Percentiles rank a stretch among this genome's conserved stretches.
phyloP scores from a whole-genome alignment of 2,113 vertebrate species.

The Salvator merianae region DNA sequence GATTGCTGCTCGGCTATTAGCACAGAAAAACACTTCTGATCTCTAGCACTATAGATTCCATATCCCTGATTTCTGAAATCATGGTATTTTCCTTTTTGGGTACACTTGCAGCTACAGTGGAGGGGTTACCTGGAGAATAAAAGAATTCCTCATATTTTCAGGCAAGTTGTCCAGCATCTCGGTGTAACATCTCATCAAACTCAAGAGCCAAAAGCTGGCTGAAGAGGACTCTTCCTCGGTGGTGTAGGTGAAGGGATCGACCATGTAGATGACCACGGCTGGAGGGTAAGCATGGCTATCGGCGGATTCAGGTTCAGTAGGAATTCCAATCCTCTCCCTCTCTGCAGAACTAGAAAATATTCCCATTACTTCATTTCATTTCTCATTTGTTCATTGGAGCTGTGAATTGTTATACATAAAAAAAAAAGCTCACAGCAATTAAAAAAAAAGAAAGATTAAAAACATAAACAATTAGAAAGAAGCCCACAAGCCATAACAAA shows the following conservation, averaged over 20 bases:
- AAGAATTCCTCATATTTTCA: conserved; percentile 87
- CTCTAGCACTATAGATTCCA: background rate
- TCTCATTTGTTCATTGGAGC: too few relatives aligned
- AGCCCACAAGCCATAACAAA: too few relatives aligned
- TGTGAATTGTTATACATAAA: too few relatives aligned
- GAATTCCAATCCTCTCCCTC: conserved; percentile 90
- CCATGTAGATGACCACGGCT: conserved; percentile 92
- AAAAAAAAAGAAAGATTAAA: too few relatives aligned
- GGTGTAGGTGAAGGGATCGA: conserved; percentile 91
- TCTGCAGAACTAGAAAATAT: conserved; percentile 78
- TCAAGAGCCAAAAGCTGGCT: conserved; percentile 89
- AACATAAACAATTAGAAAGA: too few relatives aligned
- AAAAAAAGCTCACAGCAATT: too few relatives aligned
- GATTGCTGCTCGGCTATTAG: accelerated
- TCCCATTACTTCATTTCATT: too few relatives aligned
- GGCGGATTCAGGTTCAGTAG: conserved; percentile 85
- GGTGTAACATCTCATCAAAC: conserved; percentile 93
- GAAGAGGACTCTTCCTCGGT: conserved; percentile 85
- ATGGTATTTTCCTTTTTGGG: background rate
- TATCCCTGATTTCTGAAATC: background rate
- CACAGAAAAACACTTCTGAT: accelerated
- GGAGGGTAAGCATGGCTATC: conserved; percentile 89
- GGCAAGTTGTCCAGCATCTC: conserved; percentile 93
- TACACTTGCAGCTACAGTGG: background rate
- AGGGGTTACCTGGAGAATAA: conserved; percentile 89